phyloP scores from a whole-genome alignment of 2,113 vertebrate genomes.

The Leptobrachium ailaonicum region DNA sequence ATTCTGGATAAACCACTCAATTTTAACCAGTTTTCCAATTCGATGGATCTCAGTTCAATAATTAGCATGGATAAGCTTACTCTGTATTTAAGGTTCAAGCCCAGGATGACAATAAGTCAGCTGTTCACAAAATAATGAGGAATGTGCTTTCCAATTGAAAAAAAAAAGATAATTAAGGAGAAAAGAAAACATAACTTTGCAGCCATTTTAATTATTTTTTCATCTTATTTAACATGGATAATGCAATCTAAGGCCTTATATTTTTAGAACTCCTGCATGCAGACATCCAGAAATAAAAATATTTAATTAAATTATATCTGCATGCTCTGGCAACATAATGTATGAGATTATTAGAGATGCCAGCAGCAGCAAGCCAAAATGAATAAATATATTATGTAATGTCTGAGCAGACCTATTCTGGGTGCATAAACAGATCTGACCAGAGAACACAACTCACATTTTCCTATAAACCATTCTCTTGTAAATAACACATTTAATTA shows the following conservation, averaged over 20 bases:
- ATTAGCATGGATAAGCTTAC: background rate
- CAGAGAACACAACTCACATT: conserved; percentile 55
- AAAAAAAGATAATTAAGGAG: conserved; percentile 28
- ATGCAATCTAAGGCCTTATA: conserved; percentile 68
- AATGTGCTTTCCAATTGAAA: conserved; percentile 42
- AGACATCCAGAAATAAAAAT: conserved; percentile 63
- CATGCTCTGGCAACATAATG: conserved; percentile 66
- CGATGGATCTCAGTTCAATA: background rate
- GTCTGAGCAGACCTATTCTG: conserved; percentile 58
- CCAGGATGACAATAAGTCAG: background rate
- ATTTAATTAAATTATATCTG: conserved; percentile 71
- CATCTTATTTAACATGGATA: conserved; percentile 69
- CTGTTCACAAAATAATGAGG: conserved; percentile 42
- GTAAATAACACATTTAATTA: conserved; percentile 70
- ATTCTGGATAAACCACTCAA: background rate
- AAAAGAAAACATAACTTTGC: conserved; percentile 54
- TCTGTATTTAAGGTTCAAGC: background rate
- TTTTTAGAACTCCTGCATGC: conserved; percentile 64
- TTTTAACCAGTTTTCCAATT: background rate
- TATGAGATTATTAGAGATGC: conserved; percentile 69
- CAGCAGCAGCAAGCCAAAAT: conserved; percentile 62
- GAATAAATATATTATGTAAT: conserved; percentile 62
- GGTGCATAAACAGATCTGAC: conserved; percentile 56
- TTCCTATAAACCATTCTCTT: conserved; percentile 67
- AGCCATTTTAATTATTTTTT: conserved; percentile 65